Evolutionary conservation across 2,888 invertebrate genomes (phyloP).

Genomic region (Eupithecia subfuscata): DNA sequence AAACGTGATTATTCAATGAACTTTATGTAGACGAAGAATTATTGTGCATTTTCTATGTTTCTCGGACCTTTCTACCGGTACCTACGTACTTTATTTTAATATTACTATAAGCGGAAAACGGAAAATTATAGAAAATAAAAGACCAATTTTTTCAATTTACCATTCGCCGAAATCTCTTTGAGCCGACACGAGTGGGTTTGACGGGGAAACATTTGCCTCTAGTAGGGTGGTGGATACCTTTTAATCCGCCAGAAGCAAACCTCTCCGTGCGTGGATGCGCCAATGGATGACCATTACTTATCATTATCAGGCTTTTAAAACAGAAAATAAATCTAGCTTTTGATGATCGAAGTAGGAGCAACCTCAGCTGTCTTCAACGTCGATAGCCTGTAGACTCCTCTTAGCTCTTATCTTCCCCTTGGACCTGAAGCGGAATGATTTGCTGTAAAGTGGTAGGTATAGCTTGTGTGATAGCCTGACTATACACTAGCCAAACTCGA

Average conservation of each 20-base stretch:
- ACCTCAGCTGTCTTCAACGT: neutral
- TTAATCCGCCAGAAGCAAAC: neutral
- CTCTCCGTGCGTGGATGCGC: neutral
- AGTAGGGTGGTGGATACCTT: neutral
- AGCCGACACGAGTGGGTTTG: neutral
- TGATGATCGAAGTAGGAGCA: neutral
- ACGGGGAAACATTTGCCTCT: neutral
- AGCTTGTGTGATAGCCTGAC: neutral
- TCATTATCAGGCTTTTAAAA: neutral
- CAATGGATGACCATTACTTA: neutral
- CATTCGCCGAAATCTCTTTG: neutral
- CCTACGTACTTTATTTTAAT: neutral
- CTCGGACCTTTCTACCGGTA: neutral
- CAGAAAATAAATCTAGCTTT: neutral
- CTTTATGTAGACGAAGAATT: neutral
- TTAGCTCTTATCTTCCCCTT: constrained; percentile 1
- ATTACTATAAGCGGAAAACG: no score
- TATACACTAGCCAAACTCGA: neutral
- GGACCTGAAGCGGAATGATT: neutral
- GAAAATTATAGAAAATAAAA: neutral
- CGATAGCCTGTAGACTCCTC: neutral
- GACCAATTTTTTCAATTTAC: neutral
- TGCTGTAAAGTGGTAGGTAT: neutral
- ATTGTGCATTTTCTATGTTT: neutral
- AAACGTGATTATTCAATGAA: neutral